Percentiles rank a stretch among this genome's conserved stretches.
Evolutionary conservation across 2,888 invertebrate species (phyloP).

Genomic region (Brachynemurus nebulosus): DNA sequence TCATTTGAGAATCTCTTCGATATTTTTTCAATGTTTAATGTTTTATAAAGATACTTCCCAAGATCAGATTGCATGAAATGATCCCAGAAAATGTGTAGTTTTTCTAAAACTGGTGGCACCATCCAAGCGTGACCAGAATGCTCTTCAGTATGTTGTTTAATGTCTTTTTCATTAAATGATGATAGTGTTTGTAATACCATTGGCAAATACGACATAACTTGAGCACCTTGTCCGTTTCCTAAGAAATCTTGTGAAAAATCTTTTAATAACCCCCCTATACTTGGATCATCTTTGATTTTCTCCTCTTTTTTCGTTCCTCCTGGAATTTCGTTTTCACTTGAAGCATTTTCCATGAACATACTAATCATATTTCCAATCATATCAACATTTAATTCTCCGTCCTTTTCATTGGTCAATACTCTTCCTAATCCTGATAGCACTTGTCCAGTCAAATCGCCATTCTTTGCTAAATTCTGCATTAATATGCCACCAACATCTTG

Average conservation of each 20-base stretch:
- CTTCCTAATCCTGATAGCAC: conserved; percentile 3
- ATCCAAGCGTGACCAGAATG: conserved; percentile 51
- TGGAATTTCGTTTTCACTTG: conserved; percentile 5
- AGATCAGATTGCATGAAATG: conserved; percentile 66
- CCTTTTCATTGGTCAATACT: conserved; percentile 12
- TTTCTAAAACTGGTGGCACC: conserved; percentile 54
- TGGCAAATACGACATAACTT: conserved; percentile 42
- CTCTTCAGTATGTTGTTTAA: conserved; percentile 41
- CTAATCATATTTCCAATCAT: conserved; percentile 43
- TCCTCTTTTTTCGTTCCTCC: conserved; percentile 15
- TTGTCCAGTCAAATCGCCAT: neutral
- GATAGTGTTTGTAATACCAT: conserved; percentile 50
- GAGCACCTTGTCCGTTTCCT: neutral
- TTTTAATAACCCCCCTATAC: conserved; percentile 13
- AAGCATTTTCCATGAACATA: conserved; percentile 33
- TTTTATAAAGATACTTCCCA: conserved; percentile 57
- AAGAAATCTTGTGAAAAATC: conserved; percentile 5
- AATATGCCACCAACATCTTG: conserved; percentile 4
- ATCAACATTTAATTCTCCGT: conserved; percentile 41
- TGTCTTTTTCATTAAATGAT: conserved; percentile 46
- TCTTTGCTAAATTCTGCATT: neutral
- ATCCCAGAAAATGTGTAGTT: conserved; percentile 62
- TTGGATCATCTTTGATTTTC: too few species aligned
- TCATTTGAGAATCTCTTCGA: conserved; percentile 54
- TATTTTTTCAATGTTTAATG: conserved; percentile 54